Percentiles rank a stretch among this genome's conserved stretches.
Conservation (phyloP, 2,113 vertebrate species). For the Sylvietta virens region DNA sequence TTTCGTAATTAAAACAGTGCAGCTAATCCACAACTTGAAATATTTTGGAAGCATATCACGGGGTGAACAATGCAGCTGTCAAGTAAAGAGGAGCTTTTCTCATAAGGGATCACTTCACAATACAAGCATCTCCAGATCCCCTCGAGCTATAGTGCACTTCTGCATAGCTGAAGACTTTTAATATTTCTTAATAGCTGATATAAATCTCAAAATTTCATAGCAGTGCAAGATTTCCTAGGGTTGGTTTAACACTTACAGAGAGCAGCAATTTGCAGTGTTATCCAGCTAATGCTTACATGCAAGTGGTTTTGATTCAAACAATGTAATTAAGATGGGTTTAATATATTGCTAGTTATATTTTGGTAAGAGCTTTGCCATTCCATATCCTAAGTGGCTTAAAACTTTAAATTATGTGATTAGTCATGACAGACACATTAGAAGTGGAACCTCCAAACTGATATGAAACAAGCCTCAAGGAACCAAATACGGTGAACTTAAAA, state of each 20-base stretch:
- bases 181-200: constrained; percentile 56
- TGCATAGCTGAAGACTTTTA: constrained; percentile 54
- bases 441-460: neutral
- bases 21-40: constrained; percentile 51
- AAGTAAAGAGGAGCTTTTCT: constrained; percentile 43
- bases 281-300: constrained; percentile 1
- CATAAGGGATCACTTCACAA: constrained; percentile 31
- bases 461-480: neutral
- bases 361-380: neutral
- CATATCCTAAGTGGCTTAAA: neutral
- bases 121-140: neutral
- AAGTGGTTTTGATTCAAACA: constrained; percentile 34
- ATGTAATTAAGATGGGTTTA: constrained; percentile 12
- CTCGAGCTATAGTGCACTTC: neutral
- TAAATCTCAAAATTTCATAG: constrained; percentile 63
- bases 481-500: neutral
- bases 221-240: constrained; percentile 15
- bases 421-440: neutral
- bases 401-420: neutral
- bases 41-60: constrained; percentile 55
- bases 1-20: constrained; percentile 63
- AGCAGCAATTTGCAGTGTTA: constrained; percentile 33
- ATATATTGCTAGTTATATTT: constrained; percentile 4
- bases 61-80: constrained; percentile 22
- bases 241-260: constrained; percentile 28